Percentiles rank a stretch among this genome's conserved stretches.
phyloP scores from a whole-genome alignment of 1,140 invertebrate genomes.

The Wasmannia auropunctata region DNA sequence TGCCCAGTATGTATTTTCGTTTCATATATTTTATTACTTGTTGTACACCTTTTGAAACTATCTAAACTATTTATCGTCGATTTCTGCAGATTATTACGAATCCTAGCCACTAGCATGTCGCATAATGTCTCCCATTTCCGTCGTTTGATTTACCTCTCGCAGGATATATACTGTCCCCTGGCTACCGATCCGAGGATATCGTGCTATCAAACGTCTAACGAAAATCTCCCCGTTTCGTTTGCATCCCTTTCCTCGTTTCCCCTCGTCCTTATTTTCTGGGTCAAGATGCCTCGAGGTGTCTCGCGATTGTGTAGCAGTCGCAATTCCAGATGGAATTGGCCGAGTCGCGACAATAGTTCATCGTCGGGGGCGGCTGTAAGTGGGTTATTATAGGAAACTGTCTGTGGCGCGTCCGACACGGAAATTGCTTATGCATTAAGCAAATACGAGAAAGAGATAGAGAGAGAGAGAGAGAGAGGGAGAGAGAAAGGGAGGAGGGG shows the following conservation, averaged over 20 bases:
- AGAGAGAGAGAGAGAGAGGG: neutral
- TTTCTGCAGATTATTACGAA: conserved; percentile 60
- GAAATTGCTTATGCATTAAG: conserved; percentile 84
- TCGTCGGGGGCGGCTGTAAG: conserved; percentile 73
- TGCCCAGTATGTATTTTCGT: neutral
- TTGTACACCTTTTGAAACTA: neutral
- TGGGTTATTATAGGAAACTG: conserved; percentile 83
- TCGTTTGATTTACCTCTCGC: conserved; percentile 19
- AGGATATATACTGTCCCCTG: conserved; percentile 60
- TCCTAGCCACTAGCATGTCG: conserved; percentile 27
- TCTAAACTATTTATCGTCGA: conserved; percentile 31
- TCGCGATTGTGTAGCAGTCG: conserved; percentile 2
- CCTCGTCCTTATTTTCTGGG: conserved; percentile 1
- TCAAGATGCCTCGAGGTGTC: conserved; percentile 14
- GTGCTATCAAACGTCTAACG: neutral
- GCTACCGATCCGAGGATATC: neutral
- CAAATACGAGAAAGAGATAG: conserved; percentile 80
- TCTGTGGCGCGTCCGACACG: conserved; percentile 79
- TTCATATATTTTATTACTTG: no score
- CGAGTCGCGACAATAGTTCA: conserved; percentile 73
- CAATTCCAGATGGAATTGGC: conserved; percentile 42
- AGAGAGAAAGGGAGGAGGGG: neutral
- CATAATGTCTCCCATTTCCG: conserved; percentile 66
- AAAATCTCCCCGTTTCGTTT: neutral
- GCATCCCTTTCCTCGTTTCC: neutral